These are phyloP conservation scores for Copidosoma aretas DNA, from an alignment of 2,888 invertebrate genomes.

Conservation along the genomic window DNA sequence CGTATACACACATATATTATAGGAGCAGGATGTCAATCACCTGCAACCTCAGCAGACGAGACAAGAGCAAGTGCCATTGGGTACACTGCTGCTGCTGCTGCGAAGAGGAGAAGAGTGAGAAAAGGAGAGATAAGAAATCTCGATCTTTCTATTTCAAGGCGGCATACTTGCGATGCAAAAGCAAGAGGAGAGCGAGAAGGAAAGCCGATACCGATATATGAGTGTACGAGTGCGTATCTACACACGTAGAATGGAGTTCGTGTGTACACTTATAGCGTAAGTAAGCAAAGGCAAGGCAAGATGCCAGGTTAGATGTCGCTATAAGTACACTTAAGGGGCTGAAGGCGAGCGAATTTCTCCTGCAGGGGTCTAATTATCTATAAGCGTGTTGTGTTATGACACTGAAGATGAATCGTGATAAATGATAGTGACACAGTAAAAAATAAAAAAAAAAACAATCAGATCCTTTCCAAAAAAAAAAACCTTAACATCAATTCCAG, in stretches of 20 bases:
- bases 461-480: too few relatives aligned
- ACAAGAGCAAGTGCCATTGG: neutral
- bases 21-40: neutral
- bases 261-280: neutral
- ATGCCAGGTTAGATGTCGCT: neutral
- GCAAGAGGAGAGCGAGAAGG: neutral
- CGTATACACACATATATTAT: too few relatives aligned
- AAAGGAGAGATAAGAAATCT: constrained; percentile 35
- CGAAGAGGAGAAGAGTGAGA: constrained; percentile 17
- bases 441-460: too few relatives aligned
- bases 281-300: neutral
- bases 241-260: neutral
- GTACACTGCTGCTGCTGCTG: neutral
- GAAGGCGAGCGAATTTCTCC: neutral
- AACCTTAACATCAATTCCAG: too few relatives aligned
- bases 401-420: too few relatives aligned
- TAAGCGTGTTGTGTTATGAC: too few relatives aligned
- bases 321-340: neutral
- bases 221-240: neutral
- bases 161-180: constrained; percentile 13
- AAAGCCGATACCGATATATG: neutral
- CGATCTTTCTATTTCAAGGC: constrained; percentile 50
- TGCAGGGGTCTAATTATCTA: neutral
- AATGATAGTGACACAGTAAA: too few relatives aligned
- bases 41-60: too few relatives aligned